Conservation (phyloP, 2,797 vertebrate species). For the Perodicticus potto region DNA sequence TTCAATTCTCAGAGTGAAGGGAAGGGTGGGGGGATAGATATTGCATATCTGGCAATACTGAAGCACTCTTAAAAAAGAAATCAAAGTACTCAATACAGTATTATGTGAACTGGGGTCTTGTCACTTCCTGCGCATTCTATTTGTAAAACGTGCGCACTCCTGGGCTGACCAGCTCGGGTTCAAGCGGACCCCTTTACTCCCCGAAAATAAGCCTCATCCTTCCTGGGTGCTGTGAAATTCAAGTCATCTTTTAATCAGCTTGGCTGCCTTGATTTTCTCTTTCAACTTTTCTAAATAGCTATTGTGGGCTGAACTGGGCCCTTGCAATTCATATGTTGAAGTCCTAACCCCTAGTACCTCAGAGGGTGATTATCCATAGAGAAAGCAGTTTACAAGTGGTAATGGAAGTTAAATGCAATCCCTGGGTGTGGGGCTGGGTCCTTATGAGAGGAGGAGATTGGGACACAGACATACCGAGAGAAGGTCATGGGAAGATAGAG, state of each 20-base stretch:
- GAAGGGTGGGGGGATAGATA: neutral
- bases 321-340: neutral
- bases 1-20: neutral
- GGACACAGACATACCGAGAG: neutral
- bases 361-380: neutral
- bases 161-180: neutral
- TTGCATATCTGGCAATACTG: neutral
- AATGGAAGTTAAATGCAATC: neutral
- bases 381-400: neutral
- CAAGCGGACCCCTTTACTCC: neutral
- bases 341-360: neutral
- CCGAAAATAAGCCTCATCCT: neutral
- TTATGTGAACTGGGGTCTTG: neutral
- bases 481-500: neutral
- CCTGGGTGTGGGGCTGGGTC: neutral
- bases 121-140: neutral
- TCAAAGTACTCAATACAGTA: neutral
- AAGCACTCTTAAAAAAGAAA: conserved; percentile 14
- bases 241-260: neutral
- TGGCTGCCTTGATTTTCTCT: conserved; percentile 19
- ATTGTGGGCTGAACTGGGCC: neutral
- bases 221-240: neutral
- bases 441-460: neutral
- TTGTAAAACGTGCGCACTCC: neutral
- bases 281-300: neutral